These are phyloP conservation scores for Dufourea novaeangliae DNA, from an alignment of 1,140 invertebrate genomes.

Conservation along the genomic window DNA sequence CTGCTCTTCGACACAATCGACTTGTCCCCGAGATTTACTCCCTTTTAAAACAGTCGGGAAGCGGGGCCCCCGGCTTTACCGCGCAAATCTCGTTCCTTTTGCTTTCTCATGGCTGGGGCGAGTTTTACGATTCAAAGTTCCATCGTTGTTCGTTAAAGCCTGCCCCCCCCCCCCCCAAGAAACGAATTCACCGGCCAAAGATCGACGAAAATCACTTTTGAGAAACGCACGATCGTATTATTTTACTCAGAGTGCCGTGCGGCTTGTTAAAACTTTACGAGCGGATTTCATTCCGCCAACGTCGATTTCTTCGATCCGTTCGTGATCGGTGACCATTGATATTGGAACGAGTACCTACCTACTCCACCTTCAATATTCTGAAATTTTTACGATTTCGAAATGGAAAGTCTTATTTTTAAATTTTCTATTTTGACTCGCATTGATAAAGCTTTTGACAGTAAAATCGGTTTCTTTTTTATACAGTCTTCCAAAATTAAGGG, in stretches of 20 bases:
- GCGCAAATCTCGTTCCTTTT: not conserved
- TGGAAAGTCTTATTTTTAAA: not conserved
- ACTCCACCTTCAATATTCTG: no score
- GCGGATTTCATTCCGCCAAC: conserved; percentile 29
- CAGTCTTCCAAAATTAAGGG: no score
- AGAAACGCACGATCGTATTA: conserved; percentile 56
- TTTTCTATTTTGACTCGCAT: no score
- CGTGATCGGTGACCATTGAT: not conserved
- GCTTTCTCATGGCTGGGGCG: conserved; percentile 8
- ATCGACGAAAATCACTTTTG: conserved; percentile 46
- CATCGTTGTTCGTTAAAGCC: conserved; percentile 52
- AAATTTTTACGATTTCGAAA: not conserved
- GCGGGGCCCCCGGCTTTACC: not conserved
- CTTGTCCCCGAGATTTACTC: conserved; percentile 43
- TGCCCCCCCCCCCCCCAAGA: no score
- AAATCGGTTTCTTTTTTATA: no score
- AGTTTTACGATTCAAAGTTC: conserved; percentile 59
- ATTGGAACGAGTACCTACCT: not conserved
- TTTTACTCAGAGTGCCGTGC: conserved; percentile 44
- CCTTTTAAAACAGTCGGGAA: conserved; percentile 27
- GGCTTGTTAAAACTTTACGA: conserved; percentile 59
- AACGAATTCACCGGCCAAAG: conserved; percentile 44
- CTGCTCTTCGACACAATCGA: conserved; percentile 29
- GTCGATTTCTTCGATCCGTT: conserved; percentile 15
- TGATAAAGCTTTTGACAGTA: no score